Evolutionary conservation across 2,113 vertebrate species (phyloP).

Genomic region (Leucosticte australis): DNA sequence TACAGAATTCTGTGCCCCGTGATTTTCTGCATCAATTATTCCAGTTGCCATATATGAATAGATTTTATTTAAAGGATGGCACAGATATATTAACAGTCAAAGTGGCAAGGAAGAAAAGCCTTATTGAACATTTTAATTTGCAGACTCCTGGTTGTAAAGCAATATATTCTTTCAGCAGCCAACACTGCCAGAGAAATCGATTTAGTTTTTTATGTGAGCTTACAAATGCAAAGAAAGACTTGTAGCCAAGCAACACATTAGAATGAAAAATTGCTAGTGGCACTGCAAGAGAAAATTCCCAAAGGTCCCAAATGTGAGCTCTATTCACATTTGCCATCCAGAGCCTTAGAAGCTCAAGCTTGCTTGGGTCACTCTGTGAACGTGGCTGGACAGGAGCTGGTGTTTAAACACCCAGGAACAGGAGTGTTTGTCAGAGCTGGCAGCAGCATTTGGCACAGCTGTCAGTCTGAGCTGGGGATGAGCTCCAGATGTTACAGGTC

Average conservation of each 20-base stretch:
- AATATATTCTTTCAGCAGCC: background rate
- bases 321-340: background rate
- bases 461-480: background rate
- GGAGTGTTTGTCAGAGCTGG: background rate
- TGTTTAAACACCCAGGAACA: background rate
- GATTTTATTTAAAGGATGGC: background rate
- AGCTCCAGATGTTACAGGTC: background rate
- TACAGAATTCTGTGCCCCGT: background rate
- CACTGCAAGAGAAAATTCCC: background rate
- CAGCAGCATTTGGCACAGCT: background rate
- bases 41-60: background rate
- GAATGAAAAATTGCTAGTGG: background rate
- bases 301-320: background rate
- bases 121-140: background rate
- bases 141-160: background rate
- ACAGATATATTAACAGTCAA: background rate
- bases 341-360: background rate
- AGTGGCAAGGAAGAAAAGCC: background rate
- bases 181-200: background rate
- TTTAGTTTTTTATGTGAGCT: background rate
- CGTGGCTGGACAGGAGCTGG: background rate
- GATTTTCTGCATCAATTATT: background rate
- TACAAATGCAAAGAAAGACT: background rate
- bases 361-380: background rate
- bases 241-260: background rate